Conservation (phyloP, 2,888 invertebrate species). For the Drosophila siamana region DNA sequence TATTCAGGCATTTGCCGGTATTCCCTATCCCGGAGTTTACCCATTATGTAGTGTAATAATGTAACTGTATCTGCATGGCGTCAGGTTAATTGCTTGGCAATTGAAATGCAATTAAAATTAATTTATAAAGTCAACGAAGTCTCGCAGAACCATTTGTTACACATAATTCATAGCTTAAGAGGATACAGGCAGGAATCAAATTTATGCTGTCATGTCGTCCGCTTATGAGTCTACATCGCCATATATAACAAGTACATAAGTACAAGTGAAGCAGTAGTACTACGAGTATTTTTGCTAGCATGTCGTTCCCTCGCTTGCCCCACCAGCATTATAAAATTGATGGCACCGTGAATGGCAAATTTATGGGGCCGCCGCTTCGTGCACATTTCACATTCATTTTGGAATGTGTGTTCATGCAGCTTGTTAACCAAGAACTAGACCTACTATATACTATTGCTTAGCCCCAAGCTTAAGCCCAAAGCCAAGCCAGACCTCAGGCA, state of each 20-base stretch:
- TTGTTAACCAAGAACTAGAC: constrained; percentile 59
- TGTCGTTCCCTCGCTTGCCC: constrained; percentile 10
- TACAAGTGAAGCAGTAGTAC: neutral
- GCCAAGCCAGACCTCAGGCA: constrained; percentile 15
- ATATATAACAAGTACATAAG: neutral
- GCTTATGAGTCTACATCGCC: neutral
- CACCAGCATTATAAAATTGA: constrained; percentile 51
- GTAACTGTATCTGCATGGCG: constrained; percentile 10
- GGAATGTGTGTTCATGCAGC: constrained; percentile 58
- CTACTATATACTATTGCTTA: neutral
- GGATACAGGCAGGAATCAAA: constrained; percentile 3
- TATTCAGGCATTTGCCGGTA: neutral
- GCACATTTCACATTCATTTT: constrained; percentile 76
- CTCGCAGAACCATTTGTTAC: constrained; percentile 50
- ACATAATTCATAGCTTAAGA: constrained; percentile 56
- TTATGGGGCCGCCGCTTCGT: constrained; percentile 66
- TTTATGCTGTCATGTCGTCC: neutral
- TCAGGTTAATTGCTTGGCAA: constrained; percentile 69
- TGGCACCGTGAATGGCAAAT: constrained; percentile 55
- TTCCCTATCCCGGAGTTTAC: neutral
- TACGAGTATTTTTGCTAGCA: constrained; percentile 15
- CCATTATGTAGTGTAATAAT: neutral
- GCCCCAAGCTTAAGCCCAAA: constrained; percentile 5
- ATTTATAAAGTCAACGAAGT: constrained; percentile 58
- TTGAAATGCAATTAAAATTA: constrained; percentile 74